phyloP scores from a whole-genome alignment of 2,113 vertebrate genomes.

The Rhegmatorhina hoffmannsi region DNA sequence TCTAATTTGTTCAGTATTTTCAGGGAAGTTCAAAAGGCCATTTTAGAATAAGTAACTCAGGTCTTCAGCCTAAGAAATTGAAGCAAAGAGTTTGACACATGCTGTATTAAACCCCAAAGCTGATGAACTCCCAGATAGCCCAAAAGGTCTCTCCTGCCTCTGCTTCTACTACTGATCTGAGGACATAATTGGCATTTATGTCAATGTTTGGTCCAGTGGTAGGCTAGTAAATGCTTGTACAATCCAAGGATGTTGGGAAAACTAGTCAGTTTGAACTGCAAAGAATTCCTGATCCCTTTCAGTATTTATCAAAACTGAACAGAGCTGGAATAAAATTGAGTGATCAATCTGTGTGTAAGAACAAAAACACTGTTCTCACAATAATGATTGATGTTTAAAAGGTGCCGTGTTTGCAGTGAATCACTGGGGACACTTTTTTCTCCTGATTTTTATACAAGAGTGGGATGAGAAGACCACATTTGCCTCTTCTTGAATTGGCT shows the following conservation, averaged over 20 bases:
- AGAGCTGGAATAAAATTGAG: background rate
- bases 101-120: background rate
- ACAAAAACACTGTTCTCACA: background rate
- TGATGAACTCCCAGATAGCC: background rate
- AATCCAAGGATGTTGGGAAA: background rate
- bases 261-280: background rate
- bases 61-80: background rate
- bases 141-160: background rate
- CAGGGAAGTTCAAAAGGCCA: background rate
- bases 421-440: background rate
- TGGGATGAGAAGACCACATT: background rate
- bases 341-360: rapidly evolving
- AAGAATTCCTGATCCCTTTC: background rate
- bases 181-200: background rate
- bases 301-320: background rate
- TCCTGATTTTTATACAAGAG: background rate
- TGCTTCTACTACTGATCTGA: background rate
- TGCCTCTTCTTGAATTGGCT: background rate
- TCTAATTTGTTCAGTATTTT: background rate
- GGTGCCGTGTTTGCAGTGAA: background rate
- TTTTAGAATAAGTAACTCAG: background rate
- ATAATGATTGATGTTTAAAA: background rate
- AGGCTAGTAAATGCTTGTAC: background rate
- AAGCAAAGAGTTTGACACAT: background rate
- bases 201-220: background rate